A percentile compares a stretch with the other conserved stretches of the same genome.
Evolutionary conservation across 2,797 vertebrate species (phyloP).

Genomic region (Acrossocheilus wenchowensis): DNA sequence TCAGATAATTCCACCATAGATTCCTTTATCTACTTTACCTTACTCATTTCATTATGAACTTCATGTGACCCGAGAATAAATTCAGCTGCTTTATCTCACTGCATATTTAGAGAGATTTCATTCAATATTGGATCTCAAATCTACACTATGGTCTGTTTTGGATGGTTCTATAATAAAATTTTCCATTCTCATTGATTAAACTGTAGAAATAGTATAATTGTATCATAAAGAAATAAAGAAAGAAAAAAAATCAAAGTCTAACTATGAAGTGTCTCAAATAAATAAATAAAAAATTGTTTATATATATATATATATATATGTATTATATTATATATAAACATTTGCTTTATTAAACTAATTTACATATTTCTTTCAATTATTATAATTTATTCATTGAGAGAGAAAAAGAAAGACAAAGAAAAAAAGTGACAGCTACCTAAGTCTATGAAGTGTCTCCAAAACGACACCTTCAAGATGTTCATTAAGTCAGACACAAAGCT

Average conservation of each 20-base stretch:
- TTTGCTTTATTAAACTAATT: too few species aligned
- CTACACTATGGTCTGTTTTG: not conserved
- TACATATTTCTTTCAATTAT: not conserved
- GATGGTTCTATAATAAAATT: not conserved
- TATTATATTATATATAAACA: too few species aligned
- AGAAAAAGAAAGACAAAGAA: not conserved
- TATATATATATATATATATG: not conserved
- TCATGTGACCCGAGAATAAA: not conserved
- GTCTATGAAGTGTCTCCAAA: not conserved
- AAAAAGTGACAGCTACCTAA: not conserved
- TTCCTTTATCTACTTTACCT: not conserved
- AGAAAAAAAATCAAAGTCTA: not conserved
- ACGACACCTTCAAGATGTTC: not conserved
- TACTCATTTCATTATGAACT: not conserved
- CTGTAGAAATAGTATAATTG: not conserved
- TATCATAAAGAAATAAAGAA: not conserved
- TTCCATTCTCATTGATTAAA: not conserved
- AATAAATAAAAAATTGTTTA: not conserved
- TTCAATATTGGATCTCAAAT: not conserved
- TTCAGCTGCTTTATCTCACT: not conserved
- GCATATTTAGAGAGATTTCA: not conserved
- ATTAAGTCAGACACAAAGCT: constrained; percentile 19
- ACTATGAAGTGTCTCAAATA: not conserved
- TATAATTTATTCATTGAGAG: not conserved
- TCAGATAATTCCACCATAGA: not conserved